These are phyloP conservation scores for Luidia sarsii DNA, from an alignment of 53 echinoderm and acorn worm genomes.

Conservation along the genomic window DNA sequence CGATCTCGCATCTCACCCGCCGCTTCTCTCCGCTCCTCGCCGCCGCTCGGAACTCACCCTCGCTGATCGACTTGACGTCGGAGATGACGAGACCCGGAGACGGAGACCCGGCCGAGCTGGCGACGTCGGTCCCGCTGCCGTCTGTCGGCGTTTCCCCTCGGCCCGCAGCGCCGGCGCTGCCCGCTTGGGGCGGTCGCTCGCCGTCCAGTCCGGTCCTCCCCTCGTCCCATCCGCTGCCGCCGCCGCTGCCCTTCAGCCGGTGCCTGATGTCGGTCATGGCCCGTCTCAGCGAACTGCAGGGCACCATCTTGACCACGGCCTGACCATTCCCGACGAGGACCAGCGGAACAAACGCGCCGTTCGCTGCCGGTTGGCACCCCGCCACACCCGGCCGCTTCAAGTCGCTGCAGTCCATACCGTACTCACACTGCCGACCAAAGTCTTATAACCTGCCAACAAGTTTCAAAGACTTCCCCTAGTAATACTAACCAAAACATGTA, in stretches of 20 bases:
- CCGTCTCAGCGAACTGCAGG: neutral
- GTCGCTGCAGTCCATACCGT: no score
- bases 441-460: no score
- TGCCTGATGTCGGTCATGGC: slow-evolving; percentile 17
- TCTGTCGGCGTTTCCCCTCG: neutral
- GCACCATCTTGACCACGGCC: slow-evolving; percentile 17
- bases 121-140: neutral
- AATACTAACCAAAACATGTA: no score
- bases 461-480: no score
- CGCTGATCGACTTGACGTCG: slow-evolving; percentile 31
- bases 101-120: neutral
- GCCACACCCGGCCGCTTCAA: no score
- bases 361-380: no score
- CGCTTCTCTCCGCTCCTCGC: neutral
- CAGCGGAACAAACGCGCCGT: slow-evolving; percentile 19
- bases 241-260: neutral
- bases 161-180: no score
- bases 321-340: slow-evolving; percentile 27
- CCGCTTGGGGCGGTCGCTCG: neutral
- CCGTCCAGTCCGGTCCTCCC: neutral
- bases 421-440: no score
- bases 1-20: no score
- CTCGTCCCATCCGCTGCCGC: neutral
- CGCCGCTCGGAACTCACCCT: slow-evolving; percentile 10
- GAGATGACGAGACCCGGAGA: slow-evolving; percentile 10